These are phyloP conservation scores for Mythimna loreyi DNA, from an alignment of 2,888 invertebrate genomes.

Conservation along the genomic window DNA sequence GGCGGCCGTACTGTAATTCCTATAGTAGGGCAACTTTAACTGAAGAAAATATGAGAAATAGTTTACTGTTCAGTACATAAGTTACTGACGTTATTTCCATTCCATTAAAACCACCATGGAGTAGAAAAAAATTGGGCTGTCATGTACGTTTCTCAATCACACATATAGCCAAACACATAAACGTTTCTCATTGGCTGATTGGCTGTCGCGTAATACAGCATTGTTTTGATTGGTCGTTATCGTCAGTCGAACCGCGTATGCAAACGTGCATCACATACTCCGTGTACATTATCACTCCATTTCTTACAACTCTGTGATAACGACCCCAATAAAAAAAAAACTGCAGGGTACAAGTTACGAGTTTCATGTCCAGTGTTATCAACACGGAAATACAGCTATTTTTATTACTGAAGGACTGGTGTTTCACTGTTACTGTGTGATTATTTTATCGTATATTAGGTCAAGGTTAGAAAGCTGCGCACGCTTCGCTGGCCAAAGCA, in stretches of 20 bases:
- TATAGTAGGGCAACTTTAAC: too few species aligned
- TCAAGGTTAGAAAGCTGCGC: constrained; percentile 45
- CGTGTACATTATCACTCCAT: constrained; percentile 19
- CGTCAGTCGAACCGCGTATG: constrained; percentile 2
- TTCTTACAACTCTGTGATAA: constrained; percentile 23
- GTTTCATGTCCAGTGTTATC: constrained; percentile 24
- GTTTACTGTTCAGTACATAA: not conserved
- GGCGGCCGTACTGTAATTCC: too few species aligned
- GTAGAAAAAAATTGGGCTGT: constrained; percentile 1
- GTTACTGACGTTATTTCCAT: not conserved
- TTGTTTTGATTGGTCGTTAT: constrained; percentile 27
- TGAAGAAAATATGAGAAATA: not conserved
- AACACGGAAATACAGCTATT: constrained; percentile 17
- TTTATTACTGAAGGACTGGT: constrained; percentile 33
- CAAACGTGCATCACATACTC: constrained; percentile 8
- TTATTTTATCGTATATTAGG: constrained; percentile 35
- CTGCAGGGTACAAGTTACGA: too few species aligned
- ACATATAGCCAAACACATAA: not conserved
- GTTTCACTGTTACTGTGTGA: constrained; percentile 17
- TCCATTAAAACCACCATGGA: not conserved
- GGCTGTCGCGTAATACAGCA: not conserved
- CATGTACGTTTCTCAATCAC: not conserved
- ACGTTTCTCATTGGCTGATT: constrained; percentile 24
- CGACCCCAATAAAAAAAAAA: constrained; percentile 9
- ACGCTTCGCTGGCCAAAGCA: constrained; percentile 3